Evolutionary conservation across 2,797 vertebrate genomes (phyloP).

Genomic region (Muscicapa striata): DNA sequence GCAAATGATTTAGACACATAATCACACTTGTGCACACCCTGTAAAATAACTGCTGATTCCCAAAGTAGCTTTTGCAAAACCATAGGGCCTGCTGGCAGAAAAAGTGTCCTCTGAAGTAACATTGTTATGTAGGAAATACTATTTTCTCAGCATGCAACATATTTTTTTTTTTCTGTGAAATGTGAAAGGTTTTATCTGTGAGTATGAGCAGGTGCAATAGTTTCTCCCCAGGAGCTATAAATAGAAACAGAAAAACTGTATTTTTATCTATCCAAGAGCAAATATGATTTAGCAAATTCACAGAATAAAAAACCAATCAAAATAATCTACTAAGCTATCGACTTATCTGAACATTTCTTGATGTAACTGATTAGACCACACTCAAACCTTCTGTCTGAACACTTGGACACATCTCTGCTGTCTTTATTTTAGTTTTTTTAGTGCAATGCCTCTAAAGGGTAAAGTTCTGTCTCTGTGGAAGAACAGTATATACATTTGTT

Average conservation of each 20-base stretch:
- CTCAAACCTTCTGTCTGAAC: neutral
- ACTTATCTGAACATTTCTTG: neutral
- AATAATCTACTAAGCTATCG: neutral
- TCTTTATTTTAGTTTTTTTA: neutral
- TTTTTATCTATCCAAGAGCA: neutral
- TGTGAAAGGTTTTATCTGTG: neutral
- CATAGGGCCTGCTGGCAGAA: neutral
- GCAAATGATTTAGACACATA: neutral
- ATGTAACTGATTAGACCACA: neutral
- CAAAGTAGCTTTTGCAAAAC: neutral
- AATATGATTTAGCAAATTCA: neutral
- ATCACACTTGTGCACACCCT: neutral
- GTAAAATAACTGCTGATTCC: neutral
- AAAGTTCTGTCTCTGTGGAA: neutral
- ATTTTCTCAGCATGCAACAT: neutral
- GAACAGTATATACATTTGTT: neutral
- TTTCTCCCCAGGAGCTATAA: neutral
- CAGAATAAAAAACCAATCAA: neutral
- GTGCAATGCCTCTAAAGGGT: neutral
- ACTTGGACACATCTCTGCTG: neutral
- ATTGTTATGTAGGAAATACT: neutral
- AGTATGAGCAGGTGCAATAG: neutral
- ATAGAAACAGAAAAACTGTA: neutral
- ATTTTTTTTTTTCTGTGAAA: neutral
- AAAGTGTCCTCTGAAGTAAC: neutral